A percentile compares a stretch with the other conserved stretches of the same genome.
These are phyloP conservation scores for Helicoverpa zea DNA, from an alignment of 1,140 invertebrate genomes.

Conservation along the genomic window DNA sequence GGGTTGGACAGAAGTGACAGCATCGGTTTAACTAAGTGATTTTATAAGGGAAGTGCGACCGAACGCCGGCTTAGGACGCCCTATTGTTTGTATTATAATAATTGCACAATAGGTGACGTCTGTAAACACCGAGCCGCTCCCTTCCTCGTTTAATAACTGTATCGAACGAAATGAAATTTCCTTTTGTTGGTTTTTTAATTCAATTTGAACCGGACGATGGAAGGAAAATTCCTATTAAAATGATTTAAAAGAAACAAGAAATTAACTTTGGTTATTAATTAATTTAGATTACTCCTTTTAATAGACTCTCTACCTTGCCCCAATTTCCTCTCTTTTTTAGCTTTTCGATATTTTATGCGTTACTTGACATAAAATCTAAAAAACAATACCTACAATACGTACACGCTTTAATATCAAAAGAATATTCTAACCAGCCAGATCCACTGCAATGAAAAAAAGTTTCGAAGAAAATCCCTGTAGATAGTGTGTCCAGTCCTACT, in stretches of 20 bases:
- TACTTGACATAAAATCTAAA: too few species aligned
- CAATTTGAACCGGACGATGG: not conserved
- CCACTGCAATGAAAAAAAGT: conserved; percentile 5
- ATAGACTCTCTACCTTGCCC: too few species aligned
- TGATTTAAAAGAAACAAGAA: too few species aligned
- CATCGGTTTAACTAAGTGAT: conserved; percentile 69
- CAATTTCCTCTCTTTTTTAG: too few species aligned
- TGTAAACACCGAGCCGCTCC: conserved; percentile 37
- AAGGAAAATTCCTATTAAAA: not conserved
- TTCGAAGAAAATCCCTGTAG: conserved; percentile 14
- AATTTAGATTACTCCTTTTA: too few species aligned
- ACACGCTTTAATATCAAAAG: not conserved
- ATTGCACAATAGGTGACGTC: conserved; percentile 49
- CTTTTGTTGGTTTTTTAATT: conserved; percentile 11
- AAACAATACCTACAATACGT: not conserved
- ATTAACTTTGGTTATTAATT: too few species aligned
- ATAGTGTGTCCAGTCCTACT: conserved; percentile 11
- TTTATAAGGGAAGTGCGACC: conserved; percentile 63
- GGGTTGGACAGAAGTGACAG: conserved; percentile 61
- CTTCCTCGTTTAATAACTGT: conserved; percentile 17
- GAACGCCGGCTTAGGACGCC: conserved; percentile 55
- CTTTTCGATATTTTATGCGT: too few species aligned
- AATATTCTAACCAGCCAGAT: not conserved
- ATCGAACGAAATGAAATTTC: conserved; percentile 8
- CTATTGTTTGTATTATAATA: conserved; percentile 66